Conservation (phyloP, 2,888 invertebrate genomes). For the Ophion ellenae region DNA sequence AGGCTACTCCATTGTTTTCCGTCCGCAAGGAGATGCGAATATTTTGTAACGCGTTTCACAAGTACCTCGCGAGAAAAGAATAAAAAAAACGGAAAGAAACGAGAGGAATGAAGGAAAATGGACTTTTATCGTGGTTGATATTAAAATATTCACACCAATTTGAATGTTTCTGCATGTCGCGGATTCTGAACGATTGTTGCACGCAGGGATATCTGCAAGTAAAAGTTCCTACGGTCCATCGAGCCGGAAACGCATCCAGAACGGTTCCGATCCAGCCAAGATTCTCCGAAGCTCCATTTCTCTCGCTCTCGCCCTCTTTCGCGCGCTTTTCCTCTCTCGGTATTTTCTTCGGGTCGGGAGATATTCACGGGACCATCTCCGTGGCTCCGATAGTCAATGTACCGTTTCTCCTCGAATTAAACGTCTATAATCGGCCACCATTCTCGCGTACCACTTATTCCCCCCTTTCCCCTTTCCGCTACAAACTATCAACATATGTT, state of each 20-base stretch:
- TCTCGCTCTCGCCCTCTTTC: slow-evolving; percentile 17
- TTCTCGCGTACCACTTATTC: slow-evolving; percentile 36
- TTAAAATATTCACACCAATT: neutral
- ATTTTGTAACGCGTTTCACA: slow-evolving; percentile 37
- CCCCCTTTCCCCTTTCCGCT: neutral
- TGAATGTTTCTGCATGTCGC: slow-evolving; percentile 14
- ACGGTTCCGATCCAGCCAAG: slow-evolving; percentile 51
- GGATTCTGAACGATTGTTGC: slow-evolving; percentile 1
- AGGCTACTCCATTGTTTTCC: slow-evolving; percentile 40
- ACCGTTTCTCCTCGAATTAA: slow-evolving; percentile 56
- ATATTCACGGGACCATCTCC: slow-evolving; percentile 24
- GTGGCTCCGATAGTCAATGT: slow-evolving; percentile 58
- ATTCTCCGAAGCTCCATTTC: slow-evolving; percentile 45
- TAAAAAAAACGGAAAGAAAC: neutral
- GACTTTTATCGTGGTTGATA: neutral
- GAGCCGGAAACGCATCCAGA: slow-evolving; percentile 43
- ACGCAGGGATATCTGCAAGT: slow-evolving; percentile 49
- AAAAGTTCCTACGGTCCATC: slow-evolving; percentile 64
- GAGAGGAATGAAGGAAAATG: neutral
- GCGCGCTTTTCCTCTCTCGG: neutral
- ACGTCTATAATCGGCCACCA: slow-evolving; percentile 34
- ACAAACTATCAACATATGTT: neutral
- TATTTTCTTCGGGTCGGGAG: slow-evolving; percentile 13
- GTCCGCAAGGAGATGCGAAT: slow-evolving; percentile 17
- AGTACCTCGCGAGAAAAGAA: slow-evolving; percentile 1